Conservation (phyloP, 2,113 vertebrate genomes). For the Todiramphus saurophagus region DNA sequence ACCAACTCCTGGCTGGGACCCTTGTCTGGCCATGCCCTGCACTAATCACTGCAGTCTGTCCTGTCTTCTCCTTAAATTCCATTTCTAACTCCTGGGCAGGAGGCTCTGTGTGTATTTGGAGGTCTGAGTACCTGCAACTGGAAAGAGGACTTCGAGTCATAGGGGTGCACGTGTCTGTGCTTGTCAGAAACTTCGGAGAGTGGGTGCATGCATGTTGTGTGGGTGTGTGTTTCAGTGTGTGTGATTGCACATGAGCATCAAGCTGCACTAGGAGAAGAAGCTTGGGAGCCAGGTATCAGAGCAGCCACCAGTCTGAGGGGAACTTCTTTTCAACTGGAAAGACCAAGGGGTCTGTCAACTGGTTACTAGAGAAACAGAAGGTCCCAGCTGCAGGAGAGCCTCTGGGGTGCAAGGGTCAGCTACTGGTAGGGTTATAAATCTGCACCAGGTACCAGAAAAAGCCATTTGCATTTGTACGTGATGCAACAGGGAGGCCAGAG, state of each 20-base stretch:
- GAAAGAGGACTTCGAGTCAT: rapidly evolving
- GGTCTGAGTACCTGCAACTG: neutral
- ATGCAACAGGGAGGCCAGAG: no score
- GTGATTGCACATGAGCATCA: neutral
- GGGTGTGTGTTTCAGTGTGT: neutral
- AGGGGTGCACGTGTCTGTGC: neutral
- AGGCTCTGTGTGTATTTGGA: neutral
- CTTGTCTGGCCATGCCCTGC: neutral
- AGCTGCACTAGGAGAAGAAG: neutral
- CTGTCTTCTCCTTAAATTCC: neutral
- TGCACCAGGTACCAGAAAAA: neutral
- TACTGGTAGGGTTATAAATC: neutral
- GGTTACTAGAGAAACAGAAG: neutral
- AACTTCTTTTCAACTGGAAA: neutral
- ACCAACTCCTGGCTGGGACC: neutral
- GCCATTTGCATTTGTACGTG: neutral
- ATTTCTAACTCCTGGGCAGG: neutral
- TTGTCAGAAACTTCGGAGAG: neutral
- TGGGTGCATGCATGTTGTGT: neutral
- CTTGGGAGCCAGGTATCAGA: neutral
- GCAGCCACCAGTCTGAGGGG: neutral
- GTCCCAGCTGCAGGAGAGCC: neutral
- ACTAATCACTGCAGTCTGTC: neutral
- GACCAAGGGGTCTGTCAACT: neutral
- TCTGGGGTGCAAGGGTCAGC: neutral